Percentiles rank a stretch among this genome's conserved stretches.
Conservation (phyloP, 37 sponge, comb jelly and placozoan species). For the Cladorhizidae sp. region DNA sequence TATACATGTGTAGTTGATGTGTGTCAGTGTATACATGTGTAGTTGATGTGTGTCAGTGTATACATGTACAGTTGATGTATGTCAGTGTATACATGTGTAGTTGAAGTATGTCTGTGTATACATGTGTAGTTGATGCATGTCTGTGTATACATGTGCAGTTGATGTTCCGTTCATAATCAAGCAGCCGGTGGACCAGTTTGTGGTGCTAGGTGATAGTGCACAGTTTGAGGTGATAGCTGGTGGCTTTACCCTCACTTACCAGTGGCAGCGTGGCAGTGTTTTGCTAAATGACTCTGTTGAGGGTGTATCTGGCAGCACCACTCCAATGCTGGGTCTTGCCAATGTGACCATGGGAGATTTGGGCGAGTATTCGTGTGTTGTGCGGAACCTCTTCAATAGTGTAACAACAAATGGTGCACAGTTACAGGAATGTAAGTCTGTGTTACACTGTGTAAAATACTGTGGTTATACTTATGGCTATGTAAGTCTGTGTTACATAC, state of each 20-base stretch:
- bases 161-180: background rate
- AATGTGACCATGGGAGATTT: conserved; percentile 7
- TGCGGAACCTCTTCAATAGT: background rate
- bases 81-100: too few relatives aligned
- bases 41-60: too few relatives aligned
- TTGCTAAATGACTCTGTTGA: background rate
- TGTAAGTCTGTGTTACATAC: too few relatives aligned
- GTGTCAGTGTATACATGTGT: too few relatives aligned
- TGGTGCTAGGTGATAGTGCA: background rate
- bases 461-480: too few relatives aligned
- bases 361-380: conserved; percentile 25
- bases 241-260: conserved; percentile 10
- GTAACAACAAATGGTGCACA: background rate
- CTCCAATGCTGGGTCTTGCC: background rate
- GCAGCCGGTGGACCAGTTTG: background rate
- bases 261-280: conserved; percentile 16
- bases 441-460: too few relatives aligned
- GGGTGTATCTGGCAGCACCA: background rate
- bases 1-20: too few relatives aligned
- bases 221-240: background rate
- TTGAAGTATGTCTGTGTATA: too few relatives aligned
- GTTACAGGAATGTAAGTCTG: background rate
- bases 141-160: too few relatives aligned
- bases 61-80: too few relatives aligned
- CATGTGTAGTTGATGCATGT: too few relatives aligned